Conservation (phyloP, 2,888 invertebrate genomes). For the Tholera decimalis region DNA sequence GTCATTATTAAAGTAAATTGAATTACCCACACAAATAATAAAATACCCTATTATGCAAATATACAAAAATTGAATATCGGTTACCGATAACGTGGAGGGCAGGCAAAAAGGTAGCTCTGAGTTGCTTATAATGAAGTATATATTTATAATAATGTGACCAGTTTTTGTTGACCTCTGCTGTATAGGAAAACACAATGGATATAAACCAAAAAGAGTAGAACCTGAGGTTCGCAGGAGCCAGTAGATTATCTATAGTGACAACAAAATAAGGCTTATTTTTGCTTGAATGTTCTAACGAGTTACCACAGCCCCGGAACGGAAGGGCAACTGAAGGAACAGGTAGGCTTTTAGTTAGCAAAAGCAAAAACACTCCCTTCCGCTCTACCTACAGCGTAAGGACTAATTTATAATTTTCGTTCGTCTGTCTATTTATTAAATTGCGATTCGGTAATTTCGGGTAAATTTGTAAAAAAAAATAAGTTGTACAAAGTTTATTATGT, state of each 20-base stretch:
- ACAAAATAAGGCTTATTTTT: not conserved
- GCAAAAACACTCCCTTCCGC: no score
- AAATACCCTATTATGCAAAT: constrained; percentile 63
- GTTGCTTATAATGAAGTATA: constrained; percentile 26
- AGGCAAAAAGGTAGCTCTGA: constrained; percentile 30
- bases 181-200: not conserved
- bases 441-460: no score
- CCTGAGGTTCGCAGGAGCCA: no score
- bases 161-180: constrained; percentile 18
- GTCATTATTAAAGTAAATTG: constrained; percentile 45
- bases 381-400: no score
- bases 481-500: no score
- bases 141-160: constrained; percentile 25
- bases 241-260: not conserved
- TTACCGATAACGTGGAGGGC: constrained; percentile 49
- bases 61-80: constrained; percentile 64
- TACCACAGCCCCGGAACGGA: no score
- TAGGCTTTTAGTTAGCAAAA: no score
- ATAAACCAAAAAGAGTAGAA: not conserved
- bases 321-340: no score
- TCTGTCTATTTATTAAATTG: no score
- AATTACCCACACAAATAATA: constrained; percentile 49
- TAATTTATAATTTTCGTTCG: no score
- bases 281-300: no score
- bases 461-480: no score